phyloP scores from a whole-genome alignment of 92 coral and sea anemone species.

The Galaxea fascicularis region DNA sequence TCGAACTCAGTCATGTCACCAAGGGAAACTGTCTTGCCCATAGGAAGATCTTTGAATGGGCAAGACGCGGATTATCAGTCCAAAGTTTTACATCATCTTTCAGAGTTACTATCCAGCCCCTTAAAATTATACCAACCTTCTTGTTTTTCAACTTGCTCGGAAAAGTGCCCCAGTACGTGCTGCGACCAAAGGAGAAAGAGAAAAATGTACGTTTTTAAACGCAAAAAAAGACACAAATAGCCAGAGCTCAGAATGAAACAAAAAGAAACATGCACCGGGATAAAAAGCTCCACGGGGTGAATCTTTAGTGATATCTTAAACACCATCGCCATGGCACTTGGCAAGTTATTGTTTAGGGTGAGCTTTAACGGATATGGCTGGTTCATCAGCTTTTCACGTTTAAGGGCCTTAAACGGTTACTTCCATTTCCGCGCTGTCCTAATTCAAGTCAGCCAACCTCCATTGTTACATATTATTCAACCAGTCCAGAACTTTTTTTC shows the following conservation, averaged over 20 bases:
- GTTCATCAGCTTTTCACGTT: too few relatives aligned
- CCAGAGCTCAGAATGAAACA: not conserved
- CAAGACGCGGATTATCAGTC: slow-evolving; percentile 33
- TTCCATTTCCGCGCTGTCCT: too few relatives aligned
- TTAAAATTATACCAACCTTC: slow-evolving; percentile 8
- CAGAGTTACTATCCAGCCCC: slow-evolving; percentile 39
- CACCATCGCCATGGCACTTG: not conserved
- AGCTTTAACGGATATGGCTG: too few relatives aligned
- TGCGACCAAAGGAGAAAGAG: slow-evolving; percentile 19
- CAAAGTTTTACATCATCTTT: slow-evolving; percentile 33
- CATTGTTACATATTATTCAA: too few relatives aligned
- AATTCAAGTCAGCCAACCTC: too few relatives aligned
- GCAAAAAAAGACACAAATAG: slow-evolving; percentile 36
- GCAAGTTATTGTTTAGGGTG: not conserved
- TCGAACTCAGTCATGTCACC: not conserved
- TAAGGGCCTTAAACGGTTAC: too few relatives aligned
- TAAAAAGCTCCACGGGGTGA: not conserved
- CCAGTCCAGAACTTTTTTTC: too few relatives aligned
- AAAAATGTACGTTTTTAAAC: slow-evolving; percentile 42
- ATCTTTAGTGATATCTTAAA: not conserved
- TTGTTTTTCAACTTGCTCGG: slow-evolving; percentile 29
- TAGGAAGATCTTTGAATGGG: slow-evolving; percentile 18
- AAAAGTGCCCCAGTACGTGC: slow-evolving; percentile 25
- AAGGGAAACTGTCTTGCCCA: slow-evolving; percentile 8
- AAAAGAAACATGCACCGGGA: not conserved